Evolutionary conservation across 2,888 invertebrate species (phyloP).

Genomic region (Patella ulyssiponensis): DNA sequence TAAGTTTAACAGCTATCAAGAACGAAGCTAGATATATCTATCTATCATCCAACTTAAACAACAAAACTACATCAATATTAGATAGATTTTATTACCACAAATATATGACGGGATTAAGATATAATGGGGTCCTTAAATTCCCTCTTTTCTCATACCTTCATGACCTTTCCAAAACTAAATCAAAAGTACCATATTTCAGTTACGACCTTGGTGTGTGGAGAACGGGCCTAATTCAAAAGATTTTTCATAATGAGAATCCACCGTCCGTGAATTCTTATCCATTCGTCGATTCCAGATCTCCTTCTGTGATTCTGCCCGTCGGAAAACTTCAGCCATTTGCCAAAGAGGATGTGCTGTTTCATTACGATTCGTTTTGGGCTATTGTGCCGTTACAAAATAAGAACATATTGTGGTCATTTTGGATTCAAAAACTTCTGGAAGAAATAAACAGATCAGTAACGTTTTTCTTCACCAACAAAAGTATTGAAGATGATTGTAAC

Average conservation of each 20-base stretch:
- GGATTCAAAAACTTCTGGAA: background rate
- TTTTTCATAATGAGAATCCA: background rate
- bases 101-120: background rate
- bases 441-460: too few species aligned
- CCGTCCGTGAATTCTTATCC: too few species aligned
- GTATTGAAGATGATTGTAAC: too few species aligned
- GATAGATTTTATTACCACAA: background rate
- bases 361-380: background rate
- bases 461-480: too few species aligned
- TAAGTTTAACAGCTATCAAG: background rate
- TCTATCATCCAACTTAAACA: background rate
- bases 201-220: background rate
- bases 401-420: background rate
- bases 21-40: background rate
- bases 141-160: background rate
- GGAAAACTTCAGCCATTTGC: too few species aligned
- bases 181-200: background rate
- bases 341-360: background rate
- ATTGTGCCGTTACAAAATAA: background rate
- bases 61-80: background rate
- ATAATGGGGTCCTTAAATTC: background rate
- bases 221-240: background rate
- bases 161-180: background rate
- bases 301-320: too few species aligned
- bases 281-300: too few species aligned